Evolutionary conservation across 2,797 vertebrate species (phyloP).

Genomic region (Hoplostethus mediterraneus): DNA sequence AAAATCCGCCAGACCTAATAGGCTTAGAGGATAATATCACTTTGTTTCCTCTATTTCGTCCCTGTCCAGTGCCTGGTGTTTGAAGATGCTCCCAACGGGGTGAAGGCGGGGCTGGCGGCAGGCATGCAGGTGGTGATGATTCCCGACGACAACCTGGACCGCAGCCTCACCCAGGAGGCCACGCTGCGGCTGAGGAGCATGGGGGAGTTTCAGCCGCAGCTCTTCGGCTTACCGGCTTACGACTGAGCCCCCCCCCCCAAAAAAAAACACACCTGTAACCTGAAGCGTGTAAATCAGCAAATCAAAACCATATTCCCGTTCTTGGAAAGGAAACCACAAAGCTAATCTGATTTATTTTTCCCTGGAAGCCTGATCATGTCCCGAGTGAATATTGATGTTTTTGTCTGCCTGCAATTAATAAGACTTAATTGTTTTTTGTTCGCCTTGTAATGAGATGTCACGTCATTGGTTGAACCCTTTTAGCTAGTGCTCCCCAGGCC

Average conservation of each 20-base stretch:
- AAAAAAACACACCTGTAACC: neutral
- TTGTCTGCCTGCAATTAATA: neutral
- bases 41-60: neutral
- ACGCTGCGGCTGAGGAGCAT: slow-evolving; percentile 87
- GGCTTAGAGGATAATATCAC: slow-evolving; percentile 51
- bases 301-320: too few species aligned
- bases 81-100: slow-evolving; percentile 92
- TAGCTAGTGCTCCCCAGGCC: neutral
- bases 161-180: slow-evolving; percentile 82
- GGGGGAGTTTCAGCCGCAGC: slow-evolving; percentile 88
- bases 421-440: neutral
- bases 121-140: slow-evolving; percentile 97
- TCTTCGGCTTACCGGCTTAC: slow-evolving; percentile 90
- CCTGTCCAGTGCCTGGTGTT: slow-evolving; percentile 91
- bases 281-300: neutral
- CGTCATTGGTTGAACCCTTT: neutral
- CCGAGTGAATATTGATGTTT: neutral
- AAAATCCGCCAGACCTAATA: slow-evolving; percentile 36
- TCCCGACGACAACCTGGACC: slow-evolving; percentile 88
- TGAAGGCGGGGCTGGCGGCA: slow-evolving; percentile 86
- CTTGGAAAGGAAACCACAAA: neutral
- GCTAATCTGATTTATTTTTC: slow-evolving; percentile 2
- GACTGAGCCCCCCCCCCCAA: slow-evolving; percentile 67
- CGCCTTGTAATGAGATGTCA: neutral
- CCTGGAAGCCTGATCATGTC: neutral